A percentile compares a stretch with the other conserved stretches of the same genome.
phyloP scores from a whole-genome alignment of 1,140 invertebrate genomes.

The Drosophila ironensis region DNA sequence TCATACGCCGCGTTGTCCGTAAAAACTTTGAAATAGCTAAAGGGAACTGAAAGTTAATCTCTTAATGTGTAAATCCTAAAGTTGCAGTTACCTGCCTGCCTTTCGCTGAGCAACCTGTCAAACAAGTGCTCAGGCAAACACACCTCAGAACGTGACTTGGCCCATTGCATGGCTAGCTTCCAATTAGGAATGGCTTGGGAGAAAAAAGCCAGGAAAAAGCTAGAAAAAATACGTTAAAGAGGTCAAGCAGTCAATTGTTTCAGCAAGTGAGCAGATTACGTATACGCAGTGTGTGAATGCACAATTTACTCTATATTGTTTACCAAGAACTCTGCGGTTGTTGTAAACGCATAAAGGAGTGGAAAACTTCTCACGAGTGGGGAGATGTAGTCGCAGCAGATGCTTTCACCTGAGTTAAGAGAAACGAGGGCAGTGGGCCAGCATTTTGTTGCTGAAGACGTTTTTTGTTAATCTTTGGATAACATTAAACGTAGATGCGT shows the following conservation, averaged over 20 bases:
- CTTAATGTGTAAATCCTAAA: background rate
- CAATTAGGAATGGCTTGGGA: background rate
- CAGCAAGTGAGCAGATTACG: constrained; percentile 18
- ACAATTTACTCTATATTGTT: background rate
- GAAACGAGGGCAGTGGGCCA: background rate
- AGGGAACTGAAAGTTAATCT: too few relatives aligned
- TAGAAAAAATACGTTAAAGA: too few relatives aligned
- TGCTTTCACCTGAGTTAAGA: background rate
- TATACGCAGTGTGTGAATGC: constrained; percentile 28
- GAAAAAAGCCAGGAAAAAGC: background rate
- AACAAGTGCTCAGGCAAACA: background rate
- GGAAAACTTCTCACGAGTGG: background rate
- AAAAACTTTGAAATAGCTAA: too few relatives aligned
- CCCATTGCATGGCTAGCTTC: background rate
- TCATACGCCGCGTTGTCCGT: too few relatives aligned
- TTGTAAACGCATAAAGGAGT: constrained; percentile 7
- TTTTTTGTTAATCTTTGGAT: too few relatives aligned
- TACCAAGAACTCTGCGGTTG: background rate
- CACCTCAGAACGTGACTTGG: constrained; percentile 2
- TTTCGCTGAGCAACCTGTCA: too few relatives aligned
- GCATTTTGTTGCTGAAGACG: too few relatives aligned
- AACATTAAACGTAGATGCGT: background rate
- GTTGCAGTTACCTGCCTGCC: too few relatives aligned
- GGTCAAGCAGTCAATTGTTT: constrained; percentile 36
- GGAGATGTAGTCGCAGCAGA: background rate